Evolutionary conservation across 2,113 vertebrate genomes (phyloP).

Genomic region (Xyrauchen texanus): DNA sequence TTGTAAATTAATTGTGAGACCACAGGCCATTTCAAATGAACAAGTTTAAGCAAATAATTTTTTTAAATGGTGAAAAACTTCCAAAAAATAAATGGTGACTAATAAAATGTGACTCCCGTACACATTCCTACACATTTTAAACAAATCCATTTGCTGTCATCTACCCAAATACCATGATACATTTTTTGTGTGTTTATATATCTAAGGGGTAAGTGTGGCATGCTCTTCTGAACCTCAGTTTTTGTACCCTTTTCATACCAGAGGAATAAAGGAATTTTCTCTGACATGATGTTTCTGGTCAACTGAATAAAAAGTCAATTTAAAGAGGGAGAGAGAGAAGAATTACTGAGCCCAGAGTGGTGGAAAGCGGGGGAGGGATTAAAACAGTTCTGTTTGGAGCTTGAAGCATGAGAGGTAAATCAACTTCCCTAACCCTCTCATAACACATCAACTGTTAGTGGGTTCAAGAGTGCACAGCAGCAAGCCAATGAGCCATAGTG

Average conservation of each 20-base stretch:
- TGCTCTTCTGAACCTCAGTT: no score
- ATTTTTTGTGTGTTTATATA: no score
- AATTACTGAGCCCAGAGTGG: not conserved
- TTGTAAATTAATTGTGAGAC: no score
- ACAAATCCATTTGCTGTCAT: no score
- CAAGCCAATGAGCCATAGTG: conserved; percentile 40
- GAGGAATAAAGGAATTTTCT: not conserved
- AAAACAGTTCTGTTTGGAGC: conserved; percentile 2
- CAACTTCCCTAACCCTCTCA: conserved; percentile 1
- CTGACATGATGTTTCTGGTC: conserved; percentile 14
- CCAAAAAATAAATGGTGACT: no score
- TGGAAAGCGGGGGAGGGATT: not conserved
- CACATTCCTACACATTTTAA: no score
- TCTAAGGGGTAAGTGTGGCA: no score
- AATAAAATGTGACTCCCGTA: no score
- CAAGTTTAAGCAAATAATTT: no score
- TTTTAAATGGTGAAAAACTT: no score
- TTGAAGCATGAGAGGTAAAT: conserved; percentile 19
- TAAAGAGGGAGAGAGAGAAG: not conserved
- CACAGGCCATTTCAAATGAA: no score
- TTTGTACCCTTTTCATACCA: not conserved
- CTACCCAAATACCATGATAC: no score
- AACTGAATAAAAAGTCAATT: conserved; percentile 9
- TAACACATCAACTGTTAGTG: conserved; percentile 8
- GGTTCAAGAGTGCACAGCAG: conserved; percentile 21